Evolutionary conservation across 2,888 invertebrate genomes (phyloP), one percentile per base, ranked within the genome.

Genomic region (Agrotis segetum): DNA sequence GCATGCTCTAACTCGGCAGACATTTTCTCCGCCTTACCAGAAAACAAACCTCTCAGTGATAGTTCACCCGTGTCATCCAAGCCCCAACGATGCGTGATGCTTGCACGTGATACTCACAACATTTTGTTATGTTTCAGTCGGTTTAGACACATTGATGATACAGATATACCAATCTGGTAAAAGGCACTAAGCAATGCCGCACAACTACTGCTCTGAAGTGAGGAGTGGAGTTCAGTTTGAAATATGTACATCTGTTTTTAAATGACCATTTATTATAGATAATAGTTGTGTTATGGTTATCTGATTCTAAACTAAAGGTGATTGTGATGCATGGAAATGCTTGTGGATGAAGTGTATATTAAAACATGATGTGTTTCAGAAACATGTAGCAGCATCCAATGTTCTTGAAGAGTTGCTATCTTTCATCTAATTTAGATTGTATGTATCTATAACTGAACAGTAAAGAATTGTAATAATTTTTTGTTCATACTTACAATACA

Each of bases 1-100:
- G 96, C 96, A 91, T 95, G 95, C 91, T 91, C 94, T 95, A 96
- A 93, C 90, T 95, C 96, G 89, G 92, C 94, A 90, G 95, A 91
- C 95, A 96, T 93, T 90, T 92, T 89, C 95, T 95, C 95, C 92
- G 96, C 96, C 95, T 95, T 96, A 83, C 94, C 94, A 93, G 93
- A 95, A 95, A 96, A 95, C 91, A 96, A 93, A 95, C 93, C 94
- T 92, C 91, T 94, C 92, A 94, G 87, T 95, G 86, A 90, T 84
- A 90, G 87, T 82, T 79, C 82, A 85, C 84, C 87, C 85, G 87
- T 85, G 84, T 85, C 81, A 85, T 85, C 86, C 86, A 86, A 84
- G 85, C 84, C 91, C 91, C 91, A 88, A 85, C 85, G 88, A 91
- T 90, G 91, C 82, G 85, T 90, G 90, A 92, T 91, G 89, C 88